Conservation (phyloP, 2,888 invertebrate species). For the Diloba caeruleocephala region DNA sequence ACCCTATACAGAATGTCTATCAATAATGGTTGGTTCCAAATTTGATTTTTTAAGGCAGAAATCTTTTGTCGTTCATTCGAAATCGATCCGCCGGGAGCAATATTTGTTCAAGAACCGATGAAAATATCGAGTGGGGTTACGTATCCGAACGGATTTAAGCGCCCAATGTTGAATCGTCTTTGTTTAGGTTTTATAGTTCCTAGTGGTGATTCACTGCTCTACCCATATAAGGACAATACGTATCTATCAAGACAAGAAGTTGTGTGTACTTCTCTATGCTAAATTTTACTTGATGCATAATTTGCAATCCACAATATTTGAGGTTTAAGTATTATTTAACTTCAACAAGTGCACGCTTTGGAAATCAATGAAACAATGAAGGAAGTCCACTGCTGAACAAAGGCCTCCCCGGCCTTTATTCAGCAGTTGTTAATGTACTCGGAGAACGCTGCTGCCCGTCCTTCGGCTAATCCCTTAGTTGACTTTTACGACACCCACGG, state of each 20-base stretch:
- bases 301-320: no score
- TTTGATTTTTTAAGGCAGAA: constrained; percentile 64
- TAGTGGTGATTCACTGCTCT: constrained; percentile 6
- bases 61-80: constrained; percentile 59
- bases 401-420: no score
- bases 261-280: no score
- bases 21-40: constrained; percentile 48
- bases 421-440: no score
- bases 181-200: constrained; percentile 47
- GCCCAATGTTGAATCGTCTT: constrained; percentile 36
- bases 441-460: no score
- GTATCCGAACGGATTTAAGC: constrained; percentile 63
- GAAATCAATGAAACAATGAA: no score
- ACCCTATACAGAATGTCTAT: constrained; percentile 34
- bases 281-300: no score
- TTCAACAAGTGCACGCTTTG: no score
- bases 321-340: no score
- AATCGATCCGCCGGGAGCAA: constrained; percentile 74
- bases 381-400: no score
- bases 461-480: no score
- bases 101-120: constrained; percentile 71
- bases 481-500: no score
- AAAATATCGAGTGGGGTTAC: constrained; percentile 72
- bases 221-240: constrained; percentile 1
- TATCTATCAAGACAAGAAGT: not conserved